These are phyloP conservation scores for Microtus pennsylvanicus DNA, from an alignment of 2,113 vertebrate genomes.

Conservation along the genomic window DNA sequence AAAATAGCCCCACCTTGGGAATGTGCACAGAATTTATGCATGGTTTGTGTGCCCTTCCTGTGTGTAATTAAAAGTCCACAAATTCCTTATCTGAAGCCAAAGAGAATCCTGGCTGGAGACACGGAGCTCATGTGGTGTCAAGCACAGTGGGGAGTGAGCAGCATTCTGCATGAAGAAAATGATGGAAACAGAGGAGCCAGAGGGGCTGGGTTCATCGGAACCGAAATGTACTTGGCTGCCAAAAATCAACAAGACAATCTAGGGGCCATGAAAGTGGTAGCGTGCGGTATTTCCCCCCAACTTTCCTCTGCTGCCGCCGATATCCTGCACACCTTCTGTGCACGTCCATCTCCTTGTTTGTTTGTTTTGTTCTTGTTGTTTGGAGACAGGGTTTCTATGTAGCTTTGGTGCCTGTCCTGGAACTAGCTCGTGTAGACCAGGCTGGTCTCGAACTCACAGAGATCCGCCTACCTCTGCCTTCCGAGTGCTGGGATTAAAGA, in stretches of 20 bases:
- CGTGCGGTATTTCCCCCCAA: neutral
- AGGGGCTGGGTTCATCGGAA: conserved; percentile 64
- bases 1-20: conserved; percentile 58
- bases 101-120: conserved; percentile 61
- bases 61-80: conserved; percentile 71
- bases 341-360: neutral
- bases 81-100: conserved; percentile 62
- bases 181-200: neutral
- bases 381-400: too few relatives aligned
- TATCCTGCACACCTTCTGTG: fast-evolving
- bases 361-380: too few relatives aligned
- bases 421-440: too few relatives aligned
- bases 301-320: neutral
- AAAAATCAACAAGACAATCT: neutral
- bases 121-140: conserved; percentile 11
- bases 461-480: too few relatives aligned
- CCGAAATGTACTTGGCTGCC: conserved; percentile 56
- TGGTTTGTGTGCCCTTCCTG: conserved; percentile 49
- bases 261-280: neutral
- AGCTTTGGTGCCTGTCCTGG: too few relatives aligned
- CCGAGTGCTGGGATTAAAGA: too few relatives aligned
- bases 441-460: too few relatives aligned
- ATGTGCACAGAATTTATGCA: conserved; percentile 67
- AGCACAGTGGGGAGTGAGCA: conserved; percentile 21
- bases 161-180: neutral